These are phyloP conservation scores for Murina feae DNA, from an alignment of 2,113 vertebrate species.

Conservation along the genomic window DNA sequence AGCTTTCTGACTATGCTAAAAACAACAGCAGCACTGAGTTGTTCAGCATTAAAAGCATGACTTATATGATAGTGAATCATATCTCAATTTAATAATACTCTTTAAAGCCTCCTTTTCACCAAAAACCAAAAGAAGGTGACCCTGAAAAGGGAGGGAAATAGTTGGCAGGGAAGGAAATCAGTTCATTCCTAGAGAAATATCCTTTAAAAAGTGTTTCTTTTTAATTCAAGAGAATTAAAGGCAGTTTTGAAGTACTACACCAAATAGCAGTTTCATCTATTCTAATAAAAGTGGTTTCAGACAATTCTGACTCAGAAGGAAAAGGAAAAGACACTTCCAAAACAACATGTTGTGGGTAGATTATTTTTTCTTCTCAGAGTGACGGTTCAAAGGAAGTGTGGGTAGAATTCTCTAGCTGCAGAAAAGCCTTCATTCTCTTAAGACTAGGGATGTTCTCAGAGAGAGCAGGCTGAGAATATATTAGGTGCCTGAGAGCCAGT, in stretches of 20 bases:
- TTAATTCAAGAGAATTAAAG: conserved; percentile 19
- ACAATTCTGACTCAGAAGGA: conserved; percentile 31
- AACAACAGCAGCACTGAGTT: not conserved
- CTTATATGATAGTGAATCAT: not conserved
- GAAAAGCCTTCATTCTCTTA: not conserved
- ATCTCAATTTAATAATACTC: not conserved
- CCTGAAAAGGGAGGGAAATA: not conserved
- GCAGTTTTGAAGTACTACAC: conserved; percentile 33
- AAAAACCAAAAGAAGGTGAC: not conserved
- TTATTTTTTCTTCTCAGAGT: not conserved
- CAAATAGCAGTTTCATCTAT: conserved; percentile 1
- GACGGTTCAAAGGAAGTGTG: not conserved
- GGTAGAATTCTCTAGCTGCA: not conserved
- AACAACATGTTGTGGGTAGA: not conserved
- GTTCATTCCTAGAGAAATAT: not conserved
- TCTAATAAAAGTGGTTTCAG: conserved; percentile 29
- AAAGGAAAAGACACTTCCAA: conserved; percentile 11
- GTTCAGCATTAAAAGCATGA: not conserved
- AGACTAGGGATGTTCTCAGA: not conserved
- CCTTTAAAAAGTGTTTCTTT: not conserved
- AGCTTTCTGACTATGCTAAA: not conserved
- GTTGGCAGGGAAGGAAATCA: not conserved
- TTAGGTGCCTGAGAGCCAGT: not conserved
- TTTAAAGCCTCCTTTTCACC: conserved; percentile 18
- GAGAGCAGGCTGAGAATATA: not conserved